Percentiles rank a stretch among this genome's conserved stretches.
phyloP scores from a whole-genome alignment of 2,888 invertebrate genomes.

The Standfussiana lucernea region DNA sequence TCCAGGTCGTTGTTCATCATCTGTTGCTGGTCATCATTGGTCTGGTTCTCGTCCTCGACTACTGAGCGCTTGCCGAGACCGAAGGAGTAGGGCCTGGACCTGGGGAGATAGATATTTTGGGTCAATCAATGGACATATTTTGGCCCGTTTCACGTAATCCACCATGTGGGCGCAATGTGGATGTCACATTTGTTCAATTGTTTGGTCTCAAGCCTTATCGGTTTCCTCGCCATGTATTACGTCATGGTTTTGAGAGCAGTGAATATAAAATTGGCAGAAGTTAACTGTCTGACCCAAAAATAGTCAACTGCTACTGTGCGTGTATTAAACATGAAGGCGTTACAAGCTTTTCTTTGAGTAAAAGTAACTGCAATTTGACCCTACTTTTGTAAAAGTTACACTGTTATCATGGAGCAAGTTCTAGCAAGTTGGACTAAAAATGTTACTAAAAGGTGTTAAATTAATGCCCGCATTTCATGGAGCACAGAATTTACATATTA shows the following conservation, averaged over 20 bases:
- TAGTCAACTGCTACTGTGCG: background rate
- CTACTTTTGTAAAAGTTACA: background rate
- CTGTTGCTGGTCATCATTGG: constrained; percentile 76
- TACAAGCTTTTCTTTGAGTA: too few species aligned
- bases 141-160: too few species aligned
- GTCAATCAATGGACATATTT: background rate
- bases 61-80: constrained; percentile 88
- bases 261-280: background rate
- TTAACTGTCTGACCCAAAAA: background rate
- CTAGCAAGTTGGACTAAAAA: background rate
- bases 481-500: background rate
- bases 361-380: background rate
- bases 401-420: background rate
- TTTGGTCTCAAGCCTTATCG: background rate
- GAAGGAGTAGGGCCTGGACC: constrained; percentile 85
- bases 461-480: background rate
- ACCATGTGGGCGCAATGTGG: background rate
- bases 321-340: background rate
- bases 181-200: background rate
- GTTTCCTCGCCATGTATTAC: background rate
- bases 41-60: constrained; percentile 81
- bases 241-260: background rate
- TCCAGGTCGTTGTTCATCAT: constrained; percentile 75
- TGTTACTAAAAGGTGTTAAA: background rate
- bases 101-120: constrained; percentile 51